Percentiles rank a stretch among this genome's conserved stretches.
phyloP scores from a whole-genome alignment of 2,113 vertebrate genomes.

The Atherinomorus stipes region DNA sequence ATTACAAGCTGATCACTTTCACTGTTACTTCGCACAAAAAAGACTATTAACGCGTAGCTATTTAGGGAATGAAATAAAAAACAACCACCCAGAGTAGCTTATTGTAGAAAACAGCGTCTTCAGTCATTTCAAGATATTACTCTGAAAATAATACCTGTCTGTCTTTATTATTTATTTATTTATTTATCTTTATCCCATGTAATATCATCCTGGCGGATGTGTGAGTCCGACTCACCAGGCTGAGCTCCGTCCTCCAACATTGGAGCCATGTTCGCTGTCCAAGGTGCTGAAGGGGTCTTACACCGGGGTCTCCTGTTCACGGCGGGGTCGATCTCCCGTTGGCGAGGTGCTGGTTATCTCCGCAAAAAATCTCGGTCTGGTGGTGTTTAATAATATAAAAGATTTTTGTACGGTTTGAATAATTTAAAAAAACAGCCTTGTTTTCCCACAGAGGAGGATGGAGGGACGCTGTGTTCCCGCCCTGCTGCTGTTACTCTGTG shows the following conservation, averaged over 20 bases:
- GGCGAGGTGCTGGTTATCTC: neutral
- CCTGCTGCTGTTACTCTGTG: slow-evolving; percentile 60
- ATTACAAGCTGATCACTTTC: neutral
- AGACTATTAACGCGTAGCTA: neutral
- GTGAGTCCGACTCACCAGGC: slow-evolving; percentile 85
- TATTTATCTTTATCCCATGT: too few relatives aligned
- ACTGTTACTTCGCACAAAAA: neutral
- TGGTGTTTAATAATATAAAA: slow-evolving; percentile 32
- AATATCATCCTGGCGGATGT: neutral
- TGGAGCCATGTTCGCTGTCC: slow-evolving; percentile 92
- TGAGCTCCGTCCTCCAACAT: slow-evolving; percentile 83
- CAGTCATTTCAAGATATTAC: too few relatives aligned
- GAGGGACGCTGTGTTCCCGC: slow-evolving; percentile 57
- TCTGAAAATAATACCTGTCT: neutral
- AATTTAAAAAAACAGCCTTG: slow-evolving; percentile 32
- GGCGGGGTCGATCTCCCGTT: neutral
- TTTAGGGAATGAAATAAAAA: neutral
- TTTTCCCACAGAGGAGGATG: slow-evolving; percentile 35
- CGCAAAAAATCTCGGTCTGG: slow-evolving; percentile 16
- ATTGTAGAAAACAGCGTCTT: neutral
- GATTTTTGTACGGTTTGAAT: slow-evolving; percentile 24
- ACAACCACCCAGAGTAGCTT: neutral
- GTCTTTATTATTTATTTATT: neutral
- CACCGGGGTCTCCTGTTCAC: neutral
- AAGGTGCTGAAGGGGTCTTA: slow-evolving; percentile 81